phyloP scores from a whole-genome alignment of 2,113 vertebrate genomes.

The Syngnathoides biaculeatus region DNA sequence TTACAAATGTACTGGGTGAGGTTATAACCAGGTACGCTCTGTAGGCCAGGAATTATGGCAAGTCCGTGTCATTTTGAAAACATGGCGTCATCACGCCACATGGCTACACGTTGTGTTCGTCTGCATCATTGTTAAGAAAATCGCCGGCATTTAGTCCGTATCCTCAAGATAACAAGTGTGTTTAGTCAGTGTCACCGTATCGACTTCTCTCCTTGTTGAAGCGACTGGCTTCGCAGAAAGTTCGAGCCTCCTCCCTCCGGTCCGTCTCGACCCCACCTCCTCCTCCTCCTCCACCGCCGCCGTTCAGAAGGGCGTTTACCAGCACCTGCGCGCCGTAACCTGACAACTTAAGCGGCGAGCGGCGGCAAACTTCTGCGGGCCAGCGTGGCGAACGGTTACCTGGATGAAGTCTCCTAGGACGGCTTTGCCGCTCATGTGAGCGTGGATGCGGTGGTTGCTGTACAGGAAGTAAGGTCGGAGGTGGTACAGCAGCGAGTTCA shows the following conservation, averaged over 20 bases:
- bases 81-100: too few species aligned
- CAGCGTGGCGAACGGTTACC: constrained; percentile 18
- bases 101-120: too few species aligned
- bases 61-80: too few species aligned
- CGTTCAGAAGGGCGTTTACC: constrained; percentile 79
- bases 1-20: too few species aligned
- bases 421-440: constrained; percentile 77
- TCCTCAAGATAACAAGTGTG: background rate
- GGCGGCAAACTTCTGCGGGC: too few species aligned
- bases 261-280: constrained; percentile 65
- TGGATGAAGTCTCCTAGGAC: constrained; percentile 88
- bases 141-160: too few species aligned
- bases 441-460: constrained; percentile 76
- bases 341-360: background rate
- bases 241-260: constrained; percentile 75
- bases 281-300: constrained; percentile 67
- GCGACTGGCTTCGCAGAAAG: constrained; percentile 86
- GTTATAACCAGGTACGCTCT: too few species aligned
- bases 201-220: constrained; percentile 78
- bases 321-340: constrained; percentile 64
- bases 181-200: constrained; percentile 49
- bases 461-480: constrained; percentile 89
- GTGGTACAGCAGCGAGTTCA: constrained; percentile 82
- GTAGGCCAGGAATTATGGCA: too few species aligned
- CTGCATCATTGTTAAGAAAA: too few species aligned